Evolutionary conservation across 2,888 invertebrate genomes (phyloP), one percentile per base, ranked within the genome.

Genomic region (Drosophila ochracea): DNA sequence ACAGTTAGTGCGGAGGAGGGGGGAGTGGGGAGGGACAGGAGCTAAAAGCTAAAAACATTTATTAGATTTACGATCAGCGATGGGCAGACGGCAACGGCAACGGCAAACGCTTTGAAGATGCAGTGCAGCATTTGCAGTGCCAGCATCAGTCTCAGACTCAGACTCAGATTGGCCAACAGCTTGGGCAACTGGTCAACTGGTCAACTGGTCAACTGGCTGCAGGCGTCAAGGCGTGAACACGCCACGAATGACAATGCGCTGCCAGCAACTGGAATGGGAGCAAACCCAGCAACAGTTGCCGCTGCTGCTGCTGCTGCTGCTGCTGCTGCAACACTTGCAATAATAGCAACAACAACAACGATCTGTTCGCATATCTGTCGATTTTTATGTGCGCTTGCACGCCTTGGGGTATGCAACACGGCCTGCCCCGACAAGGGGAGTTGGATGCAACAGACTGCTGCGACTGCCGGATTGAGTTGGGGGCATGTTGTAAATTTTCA

Each of bases 361-460:
- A 76, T 70, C 80, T 80, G 73, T 76, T 63, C 64, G 78, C 83
- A 83, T 86, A 79, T 83, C 86, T 91, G 91, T 91, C 89, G 91
- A 91, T 89, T 91, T 91, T 92, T 91, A 92, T 91, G 91, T 91
- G 91, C 91, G 90, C 91, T 86, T 83, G 80, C 81, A 88, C 82
- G 80, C 92, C 92, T 84, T 68, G 72, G 92, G 92, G 76, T 92
- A 92, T 87, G 91, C 92, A 91, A 91, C 85, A 86, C 81, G 43
- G 69, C n/a, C 33, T 16, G 43, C 33, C 47, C 33, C 37, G 31
- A 55, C 21, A 4, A 21, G 28, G 16, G 3, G 49, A 11, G 21
- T 25, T 16, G 25, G n/a, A 25, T 47, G 47, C 25, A 47, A 35
- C 16, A 30, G 21, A 25, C 19, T 11, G 0, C 28, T 25, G 30